phyloP scores from a whole-genome alignment of 2,113 vertebrate genomes.

The Ciconia stormi region DNA sequence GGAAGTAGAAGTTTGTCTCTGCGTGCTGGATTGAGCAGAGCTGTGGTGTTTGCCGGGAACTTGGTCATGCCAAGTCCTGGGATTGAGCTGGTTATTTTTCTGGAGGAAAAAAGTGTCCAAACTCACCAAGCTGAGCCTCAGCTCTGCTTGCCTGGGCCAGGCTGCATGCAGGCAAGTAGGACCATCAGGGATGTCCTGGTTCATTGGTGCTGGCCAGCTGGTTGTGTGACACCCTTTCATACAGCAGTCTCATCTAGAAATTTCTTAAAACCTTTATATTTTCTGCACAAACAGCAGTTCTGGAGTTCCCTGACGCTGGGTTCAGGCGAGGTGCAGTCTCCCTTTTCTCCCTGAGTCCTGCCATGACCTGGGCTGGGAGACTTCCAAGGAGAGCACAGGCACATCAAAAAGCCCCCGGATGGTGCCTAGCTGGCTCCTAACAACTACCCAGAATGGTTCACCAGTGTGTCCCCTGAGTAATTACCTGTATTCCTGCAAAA shows the following conservation, averaged over 20 bases:
- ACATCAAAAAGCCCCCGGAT: fast-evolving
- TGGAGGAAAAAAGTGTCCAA: not conserved
- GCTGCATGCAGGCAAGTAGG: fast-evolving
- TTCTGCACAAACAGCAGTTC: not conserved
- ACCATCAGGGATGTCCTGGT: not conserved
- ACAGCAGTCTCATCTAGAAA: not conserved
- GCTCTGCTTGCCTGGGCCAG: fast-evolving
- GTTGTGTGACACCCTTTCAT: not conserved
- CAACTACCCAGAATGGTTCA: not conserved
- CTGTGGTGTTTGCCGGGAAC: fast-evolving
- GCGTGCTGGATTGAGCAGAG: not conserved
- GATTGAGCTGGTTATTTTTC: not conserved
- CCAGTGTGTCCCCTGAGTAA: not conserved
- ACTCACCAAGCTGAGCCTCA: not conserved
- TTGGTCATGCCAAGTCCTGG: not conserved
- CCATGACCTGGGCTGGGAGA: not conserved
- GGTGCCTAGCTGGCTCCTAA: not conserved
- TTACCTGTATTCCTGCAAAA: not conserved
- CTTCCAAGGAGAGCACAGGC: not conserved
- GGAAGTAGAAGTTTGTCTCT: not conserved
- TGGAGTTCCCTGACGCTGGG: not conserved
- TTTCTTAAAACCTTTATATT: not conserved
- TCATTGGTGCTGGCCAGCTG: fast-evolving
- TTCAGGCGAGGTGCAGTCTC: not conserved
- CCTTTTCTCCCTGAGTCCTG: not conserved